Conservation (phyloP, 2,113 vertebrate genomes). For the Australoheros scitulus region DNA sequence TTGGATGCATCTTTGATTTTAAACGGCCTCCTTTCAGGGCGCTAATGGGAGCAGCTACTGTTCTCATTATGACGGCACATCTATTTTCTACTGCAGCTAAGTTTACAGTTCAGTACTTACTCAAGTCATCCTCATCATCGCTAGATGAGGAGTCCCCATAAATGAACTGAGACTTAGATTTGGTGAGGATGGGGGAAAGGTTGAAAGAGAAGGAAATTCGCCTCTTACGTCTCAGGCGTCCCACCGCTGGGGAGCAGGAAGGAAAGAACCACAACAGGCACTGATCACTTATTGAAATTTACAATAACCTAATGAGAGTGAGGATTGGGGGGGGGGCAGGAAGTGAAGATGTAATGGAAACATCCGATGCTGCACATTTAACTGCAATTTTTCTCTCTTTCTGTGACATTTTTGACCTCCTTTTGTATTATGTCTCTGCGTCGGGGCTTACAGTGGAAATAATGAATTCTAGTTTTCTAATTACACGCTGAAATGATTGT, state of each 20-base stretch:
- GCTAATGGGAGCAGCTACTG: constrained; percentile 22
- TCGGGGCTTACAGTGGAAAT: neutral
- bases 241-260: constrained; percentile 74
- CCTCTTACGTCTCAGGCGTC: constrained; percentile 82
- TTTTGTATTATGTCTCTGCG: neutral
- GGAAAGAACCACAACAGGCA: constrained; percentile 70
- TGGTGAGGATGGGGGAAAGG: constrained; percentile 91
- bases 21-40: neutral
- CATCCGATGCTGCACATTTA: neutral
- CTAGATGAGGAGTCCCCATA: constrained; percentile 90
- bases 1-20: neutral
- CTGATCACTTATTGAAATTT: constrained; percentile 41
- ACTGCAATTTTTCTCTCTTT: neutral
- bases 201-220: constrained; percentile 92
- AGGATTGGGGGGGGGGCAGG: neutral
- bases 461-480: neutral
- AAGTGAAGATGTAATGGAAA: neutral
- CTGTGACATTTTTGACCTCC: neutral
- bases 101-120: constrained; percentile 82
- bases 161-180: constrained; percentile 88
- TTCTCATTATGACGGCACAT: neutral
- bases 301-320: neutral
- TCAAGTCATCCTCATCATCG: constrained; percentile 88
- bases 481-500: neutral
- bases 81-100: constrained; percentile 39